Evolutionary conservation across 2,113 vertebrate genomes (phyloP).

Genomic region (Mesoclemmys tuberculata): DNA sequence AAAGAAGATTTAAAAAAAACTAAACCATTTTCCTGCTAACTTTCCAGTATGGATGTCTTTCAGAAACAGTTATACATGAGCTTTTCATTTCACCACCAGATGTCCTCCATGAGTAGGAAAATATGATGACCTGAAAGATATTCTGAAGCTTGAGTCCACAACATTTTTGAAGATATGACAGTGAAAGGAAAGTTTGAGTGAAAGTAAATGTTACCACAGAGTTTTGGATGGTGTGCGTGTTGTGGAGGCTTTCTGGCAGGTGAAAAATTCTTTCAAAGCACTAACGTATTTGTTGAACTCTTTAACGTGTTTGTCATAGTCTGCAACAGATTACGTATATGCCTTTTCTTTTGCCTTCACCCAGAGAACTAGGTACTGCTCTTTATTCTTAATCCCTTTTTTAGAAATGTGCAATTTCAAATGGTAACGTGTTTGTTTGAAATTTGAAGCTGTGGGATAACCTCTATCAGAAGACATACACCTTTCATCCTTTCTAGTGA

Average conservation of each 20-base stretch:
- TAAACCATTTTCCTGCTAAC: slow-evolving; percentile 5
- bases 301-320: not conserved
- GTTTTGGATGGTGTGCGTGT: not conserved
- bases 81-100: slow-evolving; percentile 77
- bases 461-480: not conserved
- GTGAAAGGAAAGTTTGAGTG: slow-evolving; percentile 53
- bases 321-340: not conserved
- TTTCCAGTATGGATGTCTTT: slow-evolving; percentile 19
- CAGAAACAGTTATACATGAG: slow-evolving; percentile 56
- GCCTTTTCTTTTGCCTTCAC: not conserved
- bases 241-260: slow-evolving; percentile 41
- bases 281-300: not conserved
- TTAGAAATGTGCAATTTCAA: slow-evolving; percentile 24
- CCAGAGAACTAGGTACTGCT: not conserved
- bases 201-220: slow-evolving; percentile 12
- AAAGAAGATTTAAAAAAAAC: not conserved
- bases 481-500: fast-evolving
- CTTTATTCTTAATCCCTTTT: not conserved
- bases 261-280: slow-evolving; percentile 40
- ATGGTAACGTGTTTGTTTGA: not conserved
- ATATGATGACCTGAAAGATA: slow-evolving; percentile 10
- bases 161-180: slow-evolving; percentile 38
- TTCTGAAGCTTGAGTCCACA: slow-evolving; percentile 23
- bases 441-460: not conserved
- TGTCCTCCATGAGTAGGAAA: slow-evolving; percentile 81